Evolutionary conservation across 2,113 vertebrate species (phyloP).

Genomic region (Odontophorus gujanensis): DNA sequence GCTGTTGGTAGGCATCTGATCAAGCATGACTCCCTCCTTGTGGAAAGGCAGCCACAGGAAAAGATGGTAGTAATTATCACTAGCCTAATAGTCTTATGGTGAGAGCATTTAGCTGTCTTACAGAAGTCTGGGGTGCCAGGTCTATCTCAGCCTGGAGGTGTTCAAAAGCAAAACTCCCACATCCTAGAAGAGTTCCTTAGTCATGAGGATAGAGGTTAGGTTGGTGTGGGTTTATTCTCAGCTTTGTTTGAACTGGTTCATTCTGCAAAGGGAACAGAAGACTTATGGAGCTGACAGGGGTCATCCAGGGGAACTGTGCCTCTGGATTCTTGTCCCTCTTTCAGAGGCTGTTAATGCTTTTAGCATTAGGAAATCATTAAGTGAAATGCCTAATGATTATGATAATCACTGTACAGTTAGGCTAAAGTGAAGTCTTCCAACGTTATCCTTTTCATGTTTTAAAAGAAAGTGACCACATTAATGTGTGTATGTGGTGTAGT

Average conservation of each 20-base stretch:
- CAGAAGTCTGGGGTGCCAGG: neutral
- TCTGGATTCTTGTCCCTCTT: neutral
- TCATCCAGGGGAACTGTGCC: neutral
- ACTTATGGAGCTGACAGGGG: neutral
- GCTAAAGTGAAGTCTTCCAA: neutral
- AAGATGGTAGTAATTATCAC: neutral
- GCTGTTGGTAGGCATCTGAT: conserved; percentile 22
- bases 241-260: neutral
- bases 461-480: neutral
- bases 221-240: neutral
- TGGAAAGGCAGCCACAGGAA: neutral
- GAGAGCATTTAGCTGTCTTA: neutral
- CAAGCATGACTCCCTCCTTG: conserved; percentile 12
- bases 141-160: conserved; percentile 29
- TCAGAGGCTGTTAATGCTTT: neutral
- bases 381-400: neutral
- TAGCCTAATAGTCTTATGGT: conserved; percentile 15
- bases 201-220: neutral
- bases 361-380: neutral
- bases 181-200: neutral
- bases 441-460: neutral
- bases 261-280: neutral
- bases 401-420: neutral
- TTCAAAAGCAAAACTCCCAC: neutral
- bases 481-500: neutral